These are phyloP conservation scores for Dendrocopos noguchii DNA, from an alignment of 2,113 vertebrate species.

Conservation along the genomic window DNA sequence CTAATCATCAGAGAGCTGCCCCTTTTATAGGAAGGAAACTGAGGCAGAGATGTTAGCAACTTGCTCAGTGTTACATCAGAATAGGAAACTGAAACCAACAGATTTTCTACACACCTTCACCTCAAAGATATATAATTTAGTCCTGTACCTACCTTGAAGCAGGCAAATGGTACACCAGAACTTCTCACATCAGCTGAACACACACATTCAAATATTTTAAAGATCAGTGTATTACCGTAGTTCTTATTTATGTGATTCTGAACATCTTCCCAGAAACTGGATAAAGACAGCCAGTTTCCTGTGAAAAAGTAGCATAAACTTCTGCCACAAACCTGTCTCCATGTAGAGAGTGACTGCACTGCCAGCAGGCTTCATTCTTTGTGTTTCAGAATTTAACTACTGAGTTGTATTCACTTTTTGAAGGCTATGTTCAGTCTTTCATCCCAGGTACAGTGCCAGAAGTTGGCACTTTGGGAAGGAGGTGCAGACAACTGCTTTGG, in stretches of 20 bases:
- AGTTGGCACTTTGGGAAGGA: neutral
- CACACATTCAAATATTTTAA: neutral
- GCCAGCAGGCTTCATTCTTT: neutral
- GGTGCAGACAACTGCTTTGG: neutral
- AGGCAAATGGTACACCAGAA: neutral
- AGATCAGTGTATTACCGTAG: neutral
- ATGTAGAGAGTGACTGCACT: neutral
- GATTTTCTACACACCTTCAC: neutral
- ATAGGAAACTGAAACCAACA: neutral
- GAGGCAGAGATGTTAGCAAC: neutral
- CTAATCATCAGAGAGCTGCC: neutral
- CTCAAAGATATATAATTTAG: neutral
- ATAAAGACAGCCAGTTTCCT: neutral
- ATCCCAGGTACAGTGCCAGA: neutral
- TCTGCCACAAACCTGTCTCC: neutral
- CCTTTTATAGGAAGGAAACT: neutral
- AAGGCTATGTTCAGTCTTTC: neutral
- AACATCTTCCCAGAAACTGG: neutral
- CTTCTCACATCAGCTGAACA: neutral
- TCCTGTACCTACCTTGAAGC: neutral
- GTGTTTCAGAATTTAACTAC: neutral
- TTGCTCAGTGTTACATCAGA: neutral
- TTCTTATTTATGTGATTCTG: neutral
- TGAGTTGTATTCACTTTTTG: neutral
- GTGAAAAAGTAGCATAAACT: neutral